These are phyloP conservation scores for Rhopalosiphum maidis DNA, from an alignment of 1,140 invertebrate genomes.

Conservation along the genomic window DNA sequence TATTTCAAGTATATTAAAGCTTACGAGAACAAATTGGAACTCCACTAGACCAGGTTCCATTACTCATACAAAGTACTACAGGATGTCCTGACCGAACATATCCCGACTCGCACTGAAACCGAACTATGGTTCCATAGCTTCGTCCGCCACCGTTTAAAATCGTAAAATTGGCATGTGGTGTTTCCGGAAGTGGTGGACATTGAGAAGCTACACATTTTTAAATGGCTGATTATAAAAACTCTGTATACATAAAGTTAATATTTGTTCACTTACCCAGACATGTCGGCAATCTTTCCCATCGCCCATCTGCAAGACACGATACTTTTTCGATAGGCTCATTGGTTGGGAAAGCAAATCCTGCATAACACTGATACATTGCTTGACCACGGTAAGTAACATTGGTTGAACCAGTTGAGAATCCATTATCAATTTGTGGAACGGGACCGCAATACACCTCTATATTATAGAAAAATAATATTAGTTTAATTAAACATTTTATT, in stretches of 20 bases:
- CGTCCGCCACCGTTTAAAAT: slow-evolving; percentile 91
- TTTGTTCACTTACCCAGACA: slow-evolving; percentile 73
- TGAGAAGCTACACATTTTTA: slow-evolving; percentile 76
- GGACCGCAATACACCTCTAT: slow-evolving; percentile 95
- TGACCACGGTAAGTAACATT: slow-evolving; percentile 93
- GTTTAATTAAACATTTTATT: neutral
- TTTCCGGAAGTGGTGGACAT: slow-evolving; percentile 87
- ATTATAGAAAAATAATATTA: neutral
- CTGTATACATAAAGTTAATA: neutral
- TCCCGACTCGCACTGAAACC: slow-evolving; percentile 93
- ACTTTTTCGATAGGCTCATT: slow-evolving; percentile 87
- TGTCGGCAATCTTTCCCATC: slow-evolving; percentile 90
- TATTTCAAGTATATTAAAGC: slow-evolving; percentile 60
- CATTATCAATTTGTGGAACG: slow-evolving; percentile 96
- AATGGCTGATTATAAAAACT: neutral
- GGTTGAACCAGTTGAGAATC: slow-evolving; percentile 92
- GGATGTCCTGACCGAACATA: slow-evolving; percentile 87
- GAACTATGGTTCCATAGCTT: slow-evolving; percentile 93
- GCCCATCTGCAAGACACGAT: slow-evolving; percentile 84
- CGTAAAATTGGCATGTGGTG: slow-evolving; percentile 84
- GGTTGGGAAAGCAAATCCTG: slow-evolving; percentile 92
- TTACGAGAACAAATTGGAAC: slow-evolving; percentile 87
- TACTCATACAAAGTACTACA: slow-evolving; percentile 92
- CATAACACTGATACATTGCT: slow-evolving; percentile 95
- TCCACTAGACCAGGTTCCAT: slow-evolving; percentile 93